Base-by-base conservation (phyloP, 2,888 invertebrate genomes). In the Chesias legatella region DNA sequence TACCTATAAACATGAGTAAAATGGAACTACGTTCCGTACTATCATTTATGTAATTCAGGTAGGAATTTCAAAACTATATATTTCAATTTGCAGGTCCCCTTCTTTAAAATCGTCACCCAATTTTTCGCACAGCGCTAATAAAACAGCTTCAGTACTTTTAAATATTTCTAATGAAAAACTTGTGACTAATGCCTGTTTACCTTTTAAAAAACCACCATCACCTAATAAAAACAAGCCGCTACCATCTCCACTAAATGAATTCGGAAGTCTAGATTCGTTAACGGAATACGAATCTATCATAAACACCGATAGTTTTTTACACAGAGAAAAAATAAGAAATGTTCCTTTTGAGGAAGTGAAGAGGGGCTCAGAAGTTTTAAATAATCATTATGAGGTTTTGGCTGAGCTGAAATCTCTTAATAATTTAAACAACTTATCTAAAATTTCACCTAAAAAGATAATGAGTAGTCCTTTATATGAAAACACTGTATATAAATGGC, bases 51-150 rank as follows among this genome's bases (percentile, higher is more conserved):
- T 17, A 17, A 17, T 17, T 17, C 13, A 17, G 13, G 13, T 2
- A 17, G 13, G 13, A 22, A n/a, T n/a, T 26, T 22, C 9, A 36
- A 33, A 32, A 28, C 9, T 28, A 23, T 23, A 31, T 48, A 24
- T 54, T 67, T 66, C 50, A 51, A 68, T 63, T 69, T 68, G 48
- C 68, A 69, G 69, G 58, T 53, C 30, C 50, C 25, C 48, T 25
- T 30, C 20, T 21, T 10, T 39, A 53, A 51, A 43, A 46, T 37
- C 44, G 37, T 41, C 52, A 40, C 32, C 58, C 46, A 47, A 42
- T 51, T 45, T 50, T 30, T 41, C 38, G 60, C 61, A 41, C 48
- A 36, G 58, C 59, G 50, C 59, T 58, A 58, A 63, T 48, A 42
- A 44, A 40, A 40, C 53, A 36, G 65, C 65, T 63, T 60, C 13